Evolutionary conservation across 1,140 invertebrate species (phyloP), one percentile per base, ranked within the genome.

Genomic region (Amyelois transitella): DNA sequence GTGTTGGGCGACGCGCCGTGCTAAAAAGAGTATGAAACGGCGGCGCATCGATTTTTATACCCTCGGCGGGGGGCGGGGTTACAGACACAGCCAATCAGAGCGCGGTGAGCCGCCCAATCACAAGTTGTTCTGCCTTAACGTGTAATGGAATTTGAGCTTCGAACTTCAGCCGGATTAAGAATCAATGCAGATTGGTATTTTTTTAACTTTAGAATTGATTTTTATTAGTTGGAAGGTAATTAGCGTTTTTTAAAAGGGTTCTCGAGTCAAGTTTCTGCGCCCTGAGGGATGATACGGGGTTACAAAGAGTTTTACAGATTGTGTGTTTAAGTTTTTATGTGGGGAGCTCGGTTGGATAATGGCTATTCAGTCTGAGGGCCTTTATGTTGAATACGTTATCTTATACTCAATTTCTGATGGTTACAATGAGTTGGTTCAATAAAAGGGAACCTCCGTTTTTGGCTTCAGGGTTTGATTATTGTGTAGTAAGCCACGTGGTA

Each of bases 131-230:
- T 74, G 74, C 67, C 74, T 77, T 75, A 75, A 71, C 72, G 66
- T 85, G 84, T 87, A 87, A 87, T 87, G 84, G 84, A 86, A 87
- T 87, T 87, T 85, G 66, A 75, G 71, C 77, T 77, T 65, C 68
- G 69, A 75, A 79, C 69, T 77, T 79, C 74, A 38, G 21, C 58
- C 66, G 76, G 79, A 84, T 84, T 82, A 83, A 79, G 66, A 63
- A 72, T 69, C 77, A 62, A 76, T 75, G 75, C 72, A 81, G 81
- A 78, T 82, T 77, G 72, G 77, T 77, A 62, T 80, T 77, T 80
- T 76, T 73, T 58, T 66, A 51, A 53, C 48, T 55, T 60, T 19
- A 1, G 28, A 25, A 63, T 65, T 45, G 56, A 55, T 58, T 55
- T 62, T 55, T 55, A 25, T 21, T 55, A 18, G 12, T 55, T 55